Conservation (phyloP, 1,140 invertebrate genomes). For the Heliconius congener region DNA sequence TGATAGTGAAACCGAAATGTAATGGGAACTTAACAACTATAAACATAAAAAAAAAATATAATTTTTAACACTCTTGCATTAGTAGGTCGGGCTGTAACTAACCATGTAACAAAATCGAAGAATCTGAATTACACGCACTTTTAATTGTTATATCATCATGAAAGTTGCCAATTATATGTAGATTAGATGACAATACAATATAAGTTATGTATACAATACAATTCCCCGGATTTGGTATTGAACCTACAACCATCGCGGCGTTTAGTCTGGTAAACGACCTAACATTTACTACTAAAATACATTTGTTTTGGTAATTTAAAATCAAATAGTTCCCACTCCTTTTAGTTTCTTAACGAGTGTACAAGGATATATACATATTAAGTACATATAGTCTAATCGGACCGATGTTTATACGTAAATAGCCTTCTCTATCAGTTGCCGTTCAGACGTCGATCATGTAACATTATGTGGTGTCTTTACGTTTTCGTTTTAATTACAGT, state of each 20-base stretch:
- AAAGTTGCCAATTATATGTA: too few species aligned
- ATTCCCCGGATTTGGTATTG: not conserved
- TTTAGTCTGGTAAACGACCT: not conserved
- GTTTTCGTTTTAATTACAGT: not conserved
- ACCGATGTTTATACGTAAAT: constrained; percentile 12
- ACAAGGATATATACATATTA: constrained; percentile 3
- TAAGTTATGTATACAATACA: too few species aligned
- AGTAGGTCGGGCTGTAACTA: not conserved
- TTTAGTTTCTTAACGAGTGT: constrained; percentile 7
- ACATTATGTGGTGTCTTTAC: not conserved
- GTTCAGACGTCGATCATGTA: constrained; percentile 5
- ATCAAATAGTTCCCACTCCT: not conserved
- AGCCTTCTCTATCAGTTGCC: constrained; percentile 13
- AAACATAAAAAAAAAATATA: too few species aligned
- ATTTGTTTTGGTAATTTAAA: not conserved
- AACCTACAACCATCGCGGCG: not conserved
- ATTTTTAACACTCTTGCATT: too few species aligned
- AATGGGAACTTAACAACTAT: too few species aligned
- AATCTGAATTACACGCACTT: too few species aligned
- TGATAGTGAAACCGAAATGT: too few species aligned
- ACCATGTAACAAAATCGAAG: not conserved
- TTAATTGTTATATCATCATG: too few species aligned
- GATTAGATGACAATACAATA: too few species aligned
- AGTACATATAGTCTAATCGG: not conserved
- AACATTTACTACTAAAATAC: not conserved